Conservation (phyloP, 1,140 invertebrate species). For the Heliconius nattereri region DNA sequence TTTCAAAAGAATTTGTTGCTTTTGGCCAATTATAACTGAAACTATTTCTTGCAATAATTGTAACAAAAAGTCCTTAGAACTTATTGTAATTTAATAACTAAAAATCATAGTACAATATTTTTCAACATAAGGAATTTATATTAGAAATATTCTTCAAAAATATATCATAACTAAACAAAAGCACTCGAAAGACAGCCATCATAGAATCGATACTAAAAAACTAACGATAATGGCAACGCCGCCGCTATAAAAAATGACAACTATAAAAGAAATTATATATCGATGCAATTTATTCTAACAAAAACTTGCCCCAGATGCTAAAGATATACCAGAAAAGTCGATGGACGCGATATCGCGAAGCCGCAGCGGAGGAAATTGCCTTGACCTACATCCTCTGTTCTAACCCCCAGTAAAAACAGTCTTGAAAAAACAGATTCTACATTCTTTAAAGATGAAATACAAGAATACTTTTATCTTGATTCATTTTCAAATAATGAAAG, state of each 20-base stretch:
- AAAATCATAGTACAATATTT: too few species aligned
- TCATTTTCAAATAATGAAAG: conserved; percentile 13
- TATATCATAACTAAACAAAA: neutral
- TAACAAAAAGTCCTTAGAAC: too few species aligned
- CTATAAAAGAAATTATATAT: conserved; percentile 16
- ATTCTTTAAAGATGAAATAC: conserved; percentile 10
- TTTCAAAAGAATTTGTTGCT: too few species aligned
- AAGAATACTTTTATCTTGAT: conserved; percentile 18
- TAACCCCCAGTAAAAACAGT: conserved; percentile 31
- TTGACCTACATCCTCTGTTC: conserved; percentile 41
- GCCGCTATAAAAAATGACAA: conserved; percentile 4
- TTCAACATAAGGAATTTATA: too few species aligned
- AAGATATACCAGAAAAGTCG: conserved; percentile 35
- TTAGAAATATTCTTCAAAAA: too few species aligned
- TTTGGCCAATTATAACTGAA: too few species aligned
- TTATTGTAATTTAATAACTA: too few species aligned
- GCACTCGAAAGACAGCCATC: neutral
- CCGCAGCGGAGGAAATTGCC: conserved; percentile 41
- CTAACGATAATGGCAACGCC: neutral
- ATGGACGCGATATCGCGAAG: conserved; percentile 40
- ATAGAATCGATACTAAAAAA: neutral
- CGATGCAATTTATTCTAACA: conserved; percentile 31
- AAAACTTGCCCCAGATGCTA: conserved; percentile 36
- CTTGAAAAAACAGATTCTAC: conserved; percentile 29
- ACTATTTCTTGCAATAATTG: too few species aligned